Percentiles rank a stretch among this genome's conserved stretches.
These are phyloP conservation scores for Dryas iulia DNA, from an alignment of 1,140 invertebrate species.

Conservation along the genomic window DNA sequence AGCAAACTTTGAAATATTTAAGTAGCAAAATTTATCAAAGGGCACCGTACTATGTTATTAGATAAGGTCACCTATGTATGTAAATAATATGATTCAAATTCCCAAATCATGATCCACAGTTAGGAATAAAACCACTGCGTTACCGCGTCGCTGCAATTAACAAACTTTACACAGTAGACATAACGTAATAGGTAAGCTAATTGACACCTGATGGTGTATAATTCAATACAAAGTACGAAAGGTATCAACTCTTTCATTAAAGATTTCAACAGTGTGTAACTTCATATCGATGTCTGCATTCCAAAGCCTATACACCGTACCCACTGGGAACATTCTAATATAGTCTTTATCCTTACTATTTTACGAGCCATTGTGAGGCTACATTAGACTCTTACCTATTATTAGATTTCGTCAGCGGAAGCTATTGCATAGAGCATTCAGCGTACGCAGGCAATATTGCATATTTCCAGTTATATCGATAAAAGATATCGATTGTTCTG, in stretches of 20 bases:
- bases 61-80: no score
- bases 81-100: no score
- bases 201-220: background rate
- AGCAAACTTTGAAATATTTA: no score
- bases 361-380: slow-evolving; percentile 20
- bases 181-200: background rate
- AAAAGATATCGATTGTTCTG: slow-evolving; percentile 23
- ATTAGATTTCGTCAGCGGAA: slow-evolving; percentile 62
- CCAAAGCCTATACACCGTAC: slow-evolving; percentile 22
- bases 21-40: no score
- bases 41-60: no score
- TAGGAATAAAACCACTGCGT: no score
- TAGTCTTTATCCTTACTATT: slow-evolving; percentile 1
- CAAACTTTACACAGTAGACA: background rate
- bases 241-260: slow-evolving; percentile 33
- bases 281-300: slow-evolving; percentile 42
- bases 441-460: slow-evolving; percentile 42
- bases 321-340: background rate
- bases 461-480: slow-evolving; percentile 39
- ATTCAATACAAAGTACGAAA: slow-evolving; percentile 15
- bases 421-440: slow-evolving; percentile 43
- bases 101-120: no score
- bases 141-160: background rate
- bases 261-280: slow-evolving; percentile 32
- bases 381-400: slow-evolving; percentile 30